These are phyloP conservation scores for Danaus chrysippus DNA, from an alignment of 2,888 invertebrate species.

Conservation along the genomic window DNA sequence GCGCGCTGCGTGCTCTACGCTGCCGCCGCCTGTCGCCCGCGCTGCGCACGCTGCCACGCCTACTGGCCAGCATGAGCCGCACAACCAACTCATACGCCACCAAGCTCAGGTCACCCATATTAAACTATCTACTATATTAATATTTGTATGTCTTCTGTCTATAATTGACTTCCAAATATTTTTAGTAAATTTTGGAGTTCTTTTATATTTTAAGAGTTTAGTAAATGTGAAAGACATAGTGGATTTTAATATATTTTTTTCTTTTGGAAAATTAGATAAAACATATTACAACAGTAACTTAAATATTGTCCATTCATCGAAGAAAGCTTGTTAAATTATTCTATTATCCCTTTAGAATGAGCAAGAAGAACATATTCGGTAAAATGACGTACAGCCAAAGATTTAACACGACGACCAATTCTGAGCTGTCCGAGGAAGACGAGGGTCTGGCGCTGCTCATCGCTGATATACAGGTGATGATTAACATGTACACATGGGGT, in stretches of 20 bases:
- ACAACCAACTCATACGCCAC: constrained; percentile 96
- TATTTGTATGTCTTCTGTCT: not conserved
- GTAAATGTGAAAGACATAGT: no score
- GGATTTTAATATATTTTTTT: no score
- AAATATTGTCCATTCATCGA: no score
- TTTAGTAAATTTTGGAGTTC: no score
- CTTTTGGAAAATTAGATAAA: no score
- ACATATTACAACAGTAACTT: no score
- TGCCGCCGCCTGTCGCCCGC: constrained; percentile 80
- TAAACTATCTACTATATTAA: not conserved
- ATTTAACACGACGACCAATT: constrained; percentile 69
- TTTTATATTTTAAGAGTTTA: no score
- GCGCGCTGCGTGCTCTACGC: constrained; percentile 86
- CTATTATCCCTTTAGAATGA: constrained; percentile 68
- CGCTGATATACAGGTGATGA: constrained; percentile 88
- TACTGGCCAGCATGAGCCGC: constrained; percentile 91
- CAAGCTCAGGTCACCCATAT: constrained; percentile 81
- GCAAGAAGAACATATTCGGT: constrained; percentile 80
- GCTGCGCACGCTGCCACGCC: constrained; percentile 82
- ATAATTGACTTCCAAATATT: not conserved
- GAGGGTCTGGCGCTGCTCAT: constrained; percentile 93
- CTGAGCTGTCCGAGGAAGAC: constrained; percentile 88
- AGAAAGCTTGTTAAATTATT: not conserved
- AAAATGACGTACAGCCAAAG: constrained; percentile 77
- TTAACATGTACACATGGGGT: not conserved